Evolutionary conservation across 2,888 invertebrate species (phyloP).

Genomic region (Corythucha ciliata): DNA sequence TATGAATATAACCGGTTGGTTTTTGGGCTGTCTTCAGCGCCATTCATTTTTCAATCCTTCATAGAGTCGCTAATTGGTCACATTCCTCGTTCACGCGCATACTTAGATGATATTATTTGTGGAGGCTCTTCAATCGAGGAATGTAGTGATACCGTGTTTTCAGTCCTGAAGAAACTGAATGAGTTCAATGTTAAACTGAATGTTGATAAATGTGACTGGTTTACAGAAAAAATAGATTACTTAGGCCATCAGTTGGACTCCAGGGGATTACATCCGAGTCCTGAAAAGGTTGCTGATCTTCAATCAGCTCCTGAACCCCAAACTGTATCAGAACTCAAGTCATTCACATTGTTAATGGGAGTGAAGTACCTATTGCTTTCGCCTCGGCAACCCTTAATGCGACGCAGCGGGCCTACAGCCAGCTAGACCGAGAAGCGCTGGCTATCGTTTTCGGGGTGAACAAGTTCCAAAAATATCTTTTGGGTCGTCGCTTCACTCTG

Average conservation of each 20-base stretch:
- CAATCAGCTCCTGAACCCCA: neutral
- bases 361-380: slow-evolving; percentile 8
- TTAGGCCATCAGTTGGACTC: neutral
- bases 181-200: neutral
- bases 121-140: neutral
- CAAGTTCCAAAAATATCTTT: slow-evolving; percentile 11
- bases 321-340: slow-evolving; percentile 2
- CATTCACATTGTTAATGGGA: slow-evolving; percentile 19
- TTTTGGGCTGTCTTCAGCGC: slow-evolving; percentile 7
- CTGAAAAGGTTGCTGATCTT: neutral
- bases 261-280: neutral
- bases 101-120: slow-evolving; percentile 4
- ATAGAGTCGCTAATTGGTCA: neutral
- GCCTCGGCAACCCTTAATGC: neutral
- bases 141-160: neutral
- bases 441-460: slow-evolving; percentile 13
- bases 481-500: neutral
- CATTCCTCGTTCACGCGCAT: neutral
- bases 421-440: slow-evolving; percentile 1
- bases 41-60: slow-evolving; percentile 3
- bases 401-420: neutral
- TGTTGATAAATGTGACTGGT: neutral
- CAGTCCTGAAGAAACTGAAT: neutral
- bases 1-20: neutral
- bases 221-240: neutral